Base-by-base conservation (phyloP, 2,113 vertebrate species). In the Ictalurus punctatus region DNA sequence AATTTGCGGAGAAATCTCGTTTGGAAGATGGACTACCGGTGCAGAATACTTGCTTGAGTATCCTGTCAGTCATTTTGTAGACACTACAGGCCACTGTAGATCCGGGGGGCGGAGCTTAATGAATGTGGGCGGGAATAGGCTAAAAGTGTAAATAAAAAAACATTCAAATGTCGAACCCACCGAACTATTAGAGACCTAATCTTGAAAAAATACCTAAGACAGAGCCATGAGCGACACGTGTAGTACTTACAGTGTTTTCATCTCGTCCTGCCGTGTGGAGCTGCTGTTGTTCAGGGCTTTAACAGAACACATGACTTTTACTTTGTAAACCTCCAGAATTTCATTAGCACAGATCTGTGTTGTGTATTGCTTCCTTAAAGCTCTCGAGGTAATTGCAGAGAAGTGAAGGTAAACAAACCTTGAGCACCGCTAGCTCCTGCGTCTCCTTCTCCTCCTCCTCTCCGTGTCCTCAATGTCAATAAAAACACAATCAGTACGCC, bases 381-480 rank as follows among this genome's bases (percentile, higher is more conserved):
- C 56, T 78, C 56, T 79, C 73, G 12, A 79, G 87, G 65, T 69
- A 54, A 83, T 74, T 10, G 56, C 5, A 1, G 23, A 58, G 81
- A 89, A 86, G 19, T 63, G 27, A 65, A 85, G 63, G 40, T 86
- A 81, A 63, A 90, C 83, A 89, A 78, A 86, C 67, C 71, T 74
- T 37, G 52, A 86, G 80, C 54, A 44, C 44, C 82, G 48, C 76
- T 17, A 48, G 86, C 83, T 86, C 27, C 90, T 37, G 30, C 13
- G 23, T 16, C 78, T 80, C 78, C 48, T 78, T 12, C 74, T 78
- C 76, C 3, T 27, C 74, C 27, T 56, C 30, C 23, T 59, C 48
- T 30, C 52, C 80, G 54, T 61, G 87, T 86, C 90, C 91, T 94
- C 95, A 94, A 93, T 95, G 94, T 96, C 94, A 93, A 91, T 93